phyloP scores from a whole-genome alignment of 2,888 invertebrate species.

The Exocentrus adspersus region DNA sequence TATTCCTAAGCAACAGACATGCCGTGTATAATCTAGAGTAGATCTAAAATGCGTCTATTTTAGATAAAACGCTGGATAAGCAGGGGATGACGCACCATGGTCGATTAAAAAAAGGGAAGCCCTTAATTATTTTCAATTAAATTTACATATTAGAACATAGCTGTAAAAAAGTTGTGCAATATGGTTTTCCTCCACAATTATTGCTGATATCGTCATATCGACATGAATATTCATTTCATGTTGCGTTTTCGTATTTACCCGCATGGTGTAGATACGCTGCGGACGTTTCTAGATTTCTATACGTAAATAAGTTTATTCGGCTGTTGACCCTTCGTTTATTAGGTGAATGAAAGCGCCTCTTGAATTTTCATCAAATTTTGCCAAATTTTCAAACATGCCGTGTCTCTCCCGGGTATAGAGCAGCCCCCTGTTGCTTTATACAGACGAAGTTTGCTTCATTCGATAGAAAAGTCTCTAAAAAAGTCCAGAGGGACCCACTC shows the following conservation, averaged over 20 bases:
- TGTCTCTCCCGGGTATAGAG: too few relatives aligned
- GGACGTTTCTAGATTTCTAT: slow-evolving; percentile 22
- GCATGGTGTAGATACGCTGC: slow-evolving; percentile 2
- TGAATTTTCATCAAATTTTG: too few relatives aligned
- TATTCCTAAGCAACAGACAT: slow-evolving; percentile 32
- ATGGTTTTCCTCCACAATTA: slow-evolving; percentile 44
- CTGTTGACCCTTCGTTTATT: slow-evolving; percentile 16
- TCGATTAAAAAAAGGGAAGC: slow-evolving; percentile 40
- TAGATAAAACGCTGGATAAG: slow-evolving; percentile 59
- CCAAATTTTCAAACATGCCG: too few relatives aligned
- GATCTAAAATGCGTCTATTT: slow-evolving; percentile 62
- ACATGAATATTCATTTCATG: slow-evolving; percentile 35
- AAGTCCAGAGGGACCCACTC: too few relatives aligned
- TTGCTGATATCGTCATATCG: slow-evolving; percentile 30
- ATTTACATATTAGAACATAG: slow-evolving; percentile 44
- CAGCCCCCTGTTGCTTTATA: too few relatives aligned
- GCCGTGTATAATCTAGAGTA: slow-evolving; percentile 48
- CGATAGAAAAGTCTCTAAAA: too few relatives aligned
- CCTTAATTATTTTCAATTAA: slow-evolving; percentile 47
- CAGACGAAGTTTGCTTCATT: too few relatives aligned
- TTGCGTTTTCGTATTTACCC: slow-evolving; percentile 7
- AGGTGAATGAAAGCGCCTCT: too few relatives aligned
- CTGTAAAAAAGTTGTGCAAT: slow-evolving; percentile 52
- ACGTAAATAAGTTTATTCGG: slow-evolving; percentile 11
- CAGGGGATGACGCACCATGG: slow-evolving; percentile 47